phyloP scores from a whole-genome alignment of 2,797 vertebrate genomes.

The Morelia viridis region DNA sequence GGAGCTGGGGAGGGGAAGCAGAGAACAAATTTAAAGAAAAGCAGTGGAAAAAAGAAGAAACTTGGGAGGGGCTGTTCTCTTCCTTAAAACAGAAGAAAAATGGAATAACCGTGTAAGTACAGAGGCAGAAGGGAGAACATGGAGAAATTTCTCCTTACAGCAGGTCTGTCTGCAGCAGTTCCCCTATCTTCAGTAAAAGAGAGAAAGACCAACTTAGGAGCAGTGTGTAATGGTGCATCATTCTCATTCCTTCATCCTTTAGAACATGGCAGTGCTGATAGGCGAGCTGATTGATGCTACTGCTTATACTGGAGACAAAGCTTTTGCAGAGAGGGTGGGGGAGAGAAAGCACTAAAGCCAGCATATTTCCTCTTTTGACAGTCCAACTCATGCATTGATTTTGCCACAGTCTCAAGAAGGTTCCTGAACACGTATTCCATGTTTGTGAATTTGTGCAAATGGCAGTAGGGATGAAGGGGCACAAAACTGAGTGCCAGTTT shows the following conservation, averaged over 20 bases:
- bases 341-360: neutral
- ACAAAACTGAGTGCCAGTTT: neutral
- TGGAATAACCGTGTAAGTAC: neutral
- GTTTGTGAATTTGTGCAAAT: neutral
- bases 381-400: neutral
- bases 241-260: neutral
- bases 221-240: no score
- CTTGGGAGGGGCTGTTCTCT: neutral
- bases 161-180: neutral
- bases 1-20: neutral
- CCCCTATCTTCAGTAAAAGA: neutral
- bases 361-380: neutral
- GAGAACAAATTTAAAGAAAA: neutral
- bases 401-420: neutral
- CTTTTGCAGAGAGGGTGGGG: neutral
- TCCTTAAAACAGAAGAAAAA: neutral
- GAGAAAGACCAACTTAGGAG: neutral
- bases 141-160: neutral
- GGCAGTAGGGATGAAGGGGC: neutral
- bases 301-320: neutral
- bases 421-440: neutral
- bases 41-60: neutral
- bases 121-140: neutral
- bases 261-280: neutral
- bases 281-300: neutral